Base-by-base conservation (phyloP, 2,797 vertebrate species). In the Danio aesculapii region DNA sequence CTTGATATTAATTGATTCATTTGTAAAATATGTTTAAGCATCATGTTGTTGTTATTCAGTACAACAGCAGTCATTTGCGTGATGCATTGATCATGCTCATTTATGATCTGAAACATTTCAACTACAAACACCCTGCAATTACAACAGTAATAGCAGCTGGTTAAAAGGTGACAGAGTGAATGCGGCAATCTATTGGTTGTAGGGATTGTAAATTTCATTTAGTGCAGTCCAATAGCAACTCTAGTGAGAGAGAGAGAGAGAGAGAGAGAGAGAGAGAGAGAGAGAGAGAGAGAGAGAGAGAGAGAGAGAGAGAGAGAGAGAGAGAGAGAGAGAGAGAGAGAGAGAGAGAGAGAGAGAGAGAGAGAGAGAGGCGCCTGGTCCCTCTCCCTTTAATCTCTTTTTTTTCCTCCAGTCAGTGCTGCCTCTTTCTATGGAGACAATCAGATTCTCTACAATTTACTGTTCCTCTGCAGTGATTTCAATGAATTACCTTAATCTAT, bases 121-220 rank as follows among this genome's bases (percentile, higher is more conserved):
- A 58, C 14, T 10, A 59, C 14, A 62, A 44, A 16, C 8, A 52
- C n/a, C 10, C n/a, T 21, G n/a, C 57, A n/a, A 75, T 86, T 78
- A 84, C 63, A 81, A 71, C 75, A 62, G 71, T 76, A 77, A 84
- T 84, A 83, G 84, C 84, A 79, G 84, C 91, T 92, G 90, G 88
- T 92, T 92, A 91, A 91, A 79, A 88, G 91, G 94, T 86, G 95
- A 95, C 94, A 93, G 91, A 94, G 91, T 93, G 94, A 87, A 93
- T 92, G 94, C 93, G 84, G 93, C 90, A 93, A 93, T 91, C 95
- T 82, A 98, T 97, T 98, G 96, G 96, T 93, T 97, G 95, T 91
- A 59, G 93, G 94, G 94, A 96, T 90, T 89, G 95, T 92, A 96
- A 94, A 96, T 95, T 95, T 94, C 92, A 94, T 93, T 92, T 93